Evolutionary conservation across 2,113 vertebrate species (phyloP).

Genomic region (Grallaria varia): DNA sequence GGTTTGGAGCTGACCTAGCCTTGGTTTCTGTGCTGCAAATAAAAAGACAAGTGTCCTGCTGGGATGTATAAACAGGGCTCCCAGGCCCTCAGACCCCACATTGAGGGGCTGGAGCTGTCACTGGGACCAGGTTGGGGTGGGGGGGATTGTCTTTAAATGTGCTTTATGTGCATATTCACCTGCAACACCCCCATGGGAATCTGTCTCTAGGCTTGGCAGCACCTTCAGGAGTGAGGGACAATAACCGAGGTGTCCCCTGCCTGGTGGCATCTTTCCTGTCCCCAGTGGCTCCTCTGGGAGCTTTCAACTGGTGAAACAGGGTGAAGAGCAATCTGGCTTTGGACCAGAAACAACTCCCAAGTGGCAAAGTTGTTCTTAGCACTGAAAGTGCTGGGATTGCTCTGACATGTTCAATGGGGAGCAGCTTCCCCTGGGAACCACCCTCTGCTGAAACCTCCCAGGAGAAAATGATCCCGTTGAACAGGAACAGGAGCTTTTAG

Average conservation of each 20-base stretch:
- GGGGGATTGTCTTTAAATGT: neutral
- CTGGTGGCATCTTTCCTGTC: neutral
- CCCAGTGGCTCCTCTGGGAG: neutral
- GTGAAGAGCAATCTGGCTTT: neutral
- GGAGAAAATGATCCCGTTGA: neutral
- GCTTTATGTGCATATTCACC: fast-evolving
- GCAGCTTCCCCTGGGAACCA: neutral
- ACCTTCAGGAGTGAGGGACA: fast-evolving
- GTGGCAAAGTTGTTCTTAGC: neutral
- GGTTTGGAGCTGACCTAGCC: neutral
- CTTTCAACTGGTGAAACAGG: neutral
- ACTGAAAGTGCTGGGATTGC: neutral
- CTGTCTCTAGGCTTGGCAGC: fast-evolving
- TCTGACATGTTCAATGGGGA: neutral
- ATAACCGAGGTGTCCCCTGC: neutral
- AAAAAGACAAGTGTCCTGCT: neutral
- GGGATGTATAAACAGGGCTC: neutral
- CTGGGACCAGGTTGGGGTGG: neutral
- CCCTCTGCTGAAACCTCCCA: neutral
- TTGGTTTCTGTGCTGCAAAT: neutral
- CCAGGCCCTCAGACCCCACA: neutral
- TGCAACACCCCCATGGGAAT: fast-evolving
- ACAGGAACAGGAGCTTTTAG: neutral
- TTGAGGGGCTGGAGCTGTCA: neutral
- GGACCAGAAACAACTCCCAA: neutral